These are phyloP conservation scores for Lepus townsendii DNA, from an alignment of 2,797 vertebrate genomes.

Conservation along the genomic window DNA sequence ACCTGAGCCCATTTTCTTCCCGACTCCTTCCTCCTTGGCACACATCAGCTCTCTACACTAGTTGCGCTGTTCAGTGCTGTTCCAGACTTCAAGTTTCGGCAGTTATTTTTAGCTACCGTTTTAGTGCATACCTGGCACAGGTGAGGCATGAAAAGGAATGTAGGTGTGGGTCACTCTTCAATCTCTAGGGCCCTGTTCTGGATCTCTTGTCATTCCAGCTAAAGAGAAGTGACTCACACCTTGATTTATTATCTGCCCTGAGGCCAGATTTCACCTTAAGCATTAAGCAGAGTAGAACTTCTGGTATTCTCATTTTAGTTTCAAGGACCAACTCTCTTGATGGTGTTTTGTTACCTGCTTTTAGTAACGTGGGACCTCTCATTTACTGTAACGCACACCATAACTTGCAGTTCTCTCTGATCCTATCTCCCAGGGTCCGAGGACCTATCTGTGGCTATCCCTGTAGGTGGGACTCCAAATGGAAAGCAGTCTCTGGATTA, in stretches of 20 bases:
- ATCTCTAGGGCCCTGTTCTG: slow-evolving; percentile 74
- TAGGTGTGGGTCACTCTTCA: slow-evolving; percentile 85
- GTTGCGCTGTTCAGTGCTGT: not conserved
- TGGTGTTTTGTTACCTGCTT: slow-evolving; percentile 33
- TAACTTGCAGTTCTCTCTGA: slow-evolving; percentile 17
- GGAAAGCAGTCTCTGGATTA: not conserved
- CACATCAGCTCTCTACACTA: not conserved
- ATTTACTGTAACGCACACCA: slow-evolving; percentile 44
- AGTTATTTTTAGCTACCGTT: slow-evolving; percentile 87
- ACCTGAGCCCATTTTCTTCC: not conserved
- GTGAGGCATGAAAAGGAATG: slow-evolving; percentile 86
- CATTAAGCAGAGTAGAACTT: not conserved
- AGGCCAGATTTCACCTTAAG: slow-evolving; percentile 43
- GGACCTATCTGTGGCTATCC: not conserved
- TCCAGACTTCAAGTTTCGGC: slow-evolving; percentile 69
- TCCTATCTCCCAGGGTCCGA: not conserved
- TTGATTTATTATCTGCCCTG: slow-evolving; percentile 51
- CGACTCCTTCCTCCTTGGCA: not conserved
- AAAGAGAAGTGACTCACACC: slow-evolving; percentile 64
- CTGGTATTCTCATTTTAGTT: not conserved
- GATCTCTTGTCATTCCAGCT: slow-evolving; percentile 77
- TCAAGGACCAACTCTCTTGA: slow-evolving; percentile 1
- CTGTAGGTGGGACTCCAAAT: too few relatives aligned
- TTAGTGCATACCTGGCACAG: slow-evolving; percentile 86
- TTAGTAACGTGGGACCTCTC: slow-evolving; percentile 34